These are phyloP conservation scores for Spodoptera littoralis DNA, from an alignment of 2,888 invertebrate species.

Conservation along the genomic window DNA sequence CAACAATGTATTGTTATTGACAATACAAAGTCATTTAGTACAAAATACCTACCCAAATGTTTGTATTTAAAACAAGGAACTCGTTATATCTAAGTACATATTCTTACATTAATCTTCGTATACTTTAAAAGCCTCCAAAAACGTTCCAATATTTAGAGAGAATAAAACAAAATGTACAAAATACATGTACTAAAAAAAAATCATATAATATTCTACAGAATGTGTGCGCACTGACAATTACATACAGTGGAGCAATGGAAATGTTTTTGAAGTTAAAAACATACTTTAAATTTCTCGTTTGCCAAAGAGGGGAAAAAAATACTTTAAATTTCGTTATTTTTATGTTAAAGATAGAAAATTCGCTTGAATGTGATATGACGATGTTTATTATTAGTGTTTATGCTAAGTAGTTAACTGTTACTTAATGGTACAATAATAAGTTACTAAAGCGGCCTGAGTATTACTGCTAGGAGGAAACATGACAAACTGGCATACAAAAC, in stretches of 20 bases:
- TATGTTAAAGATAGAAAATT: slow-evolving; percentile 14
- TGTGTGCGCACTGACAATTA: slow-evolving; percentile 52
- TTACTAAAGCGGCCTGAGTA: slow-evolving; percentile 51
- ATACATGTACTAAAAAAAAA: slow-evolving; percentile 73
- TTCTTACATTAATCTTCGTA: slow-evolving; percentile 86
- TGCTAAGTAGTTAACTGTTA: slow-evolving; percentile 34
- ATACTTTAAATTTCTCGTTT: slow-evolving; percentile 6
- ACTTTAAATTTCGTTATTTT: slow-evolving; percentile 14
- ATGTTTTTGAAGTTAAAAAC: slow-evolving; percentile 35
- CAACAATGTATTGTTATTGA: slow-evolving; percentile 47
- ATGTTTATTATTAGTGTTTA: slow-evolving; percentile 19
- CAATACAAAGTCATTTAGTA: slow-evolving; percentile 60
- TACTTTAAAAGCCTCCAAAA: slow-evolving; percentile 88
- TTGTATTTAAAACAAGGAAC: slow-evolving; percentile 81
- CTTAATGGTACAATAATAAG: slow-evolving; percentile 48
- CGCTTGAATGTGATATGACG: slow-evolving; percentile 18
- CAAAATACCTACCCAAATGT: slow-evolving; percentile 75
- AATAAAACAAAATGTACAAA: slow-evolving; percentile 71
- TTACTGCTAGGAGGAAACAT: slow-evolving; percentile 27
- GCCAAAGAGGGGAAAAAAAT: too few relatives aligned
- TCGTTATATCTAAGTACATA: slow-evolving; percentile 87
- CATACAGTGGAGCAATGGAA: slow-evolving; percentile 2
- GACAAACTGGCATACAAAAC: slow-evolving; percentile 11
- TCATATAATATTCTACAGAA: slow-evolving; percentile 79
- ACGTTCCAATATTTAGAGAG: slow-evolving; percentile 69